These are phyloP conservation scores for Synanceia verrucosa DNA, from an alignment of 2,797 vertebrate species.

Conservation along the genomic window DNA sequence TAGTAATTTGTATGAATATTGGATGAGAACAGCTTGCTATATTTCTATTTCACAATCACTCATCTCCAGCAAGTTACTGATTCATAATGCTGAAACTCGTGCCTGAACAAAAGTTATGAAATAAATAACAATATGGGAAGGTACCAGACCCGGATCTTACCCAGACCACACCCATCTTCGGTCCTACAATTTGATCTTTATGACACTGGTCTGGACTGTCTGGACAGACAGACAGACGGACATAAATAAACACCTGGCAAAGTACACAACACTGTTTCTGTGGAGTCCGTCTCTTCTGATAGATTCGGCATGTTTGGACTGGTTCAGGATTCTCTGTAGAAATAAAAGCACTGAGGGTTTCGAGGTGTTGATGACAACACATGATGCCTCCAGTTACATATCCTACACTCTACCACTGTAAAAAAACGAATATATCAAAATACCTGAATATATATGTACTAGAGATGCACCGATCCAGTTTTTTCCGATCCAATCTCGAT, in stretches of 20 bases:
- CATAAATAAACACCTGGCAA: background rate
- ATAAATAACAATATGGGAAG: no score
- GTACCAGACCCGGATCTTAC: no score
- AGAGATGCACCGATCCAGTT: no score
- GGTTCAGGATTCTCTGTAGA: slow-evolving; percentile 10
- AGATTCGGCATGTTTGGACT: slow-evolving; percentile 18
- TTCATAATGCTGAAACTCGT: slow-evolving; percentile 1
- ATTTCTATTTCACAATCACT: slow-evolving; percentile 29
- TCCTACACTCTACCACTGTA: background rate
- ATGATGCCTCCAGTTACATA: slow-evolving; percentile 15
- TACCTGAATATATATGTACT: background rate
- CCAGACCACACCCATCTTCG: background rate
- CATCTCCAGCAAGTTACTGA: slow-evolving; percentile 8
- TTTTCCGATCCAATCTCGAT: no score
- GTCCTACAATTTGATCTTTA: background rate
- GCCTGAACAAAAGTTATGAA: slow-evolving; percentile 34
- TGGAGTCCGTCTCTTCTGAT: background rate
- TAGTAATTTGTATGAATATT: no score
- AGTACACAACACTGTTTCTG: background rate
- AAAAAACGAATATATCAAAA: background rate
- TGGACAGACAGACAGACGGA: background rate
- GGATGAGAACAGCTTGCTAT: no score
- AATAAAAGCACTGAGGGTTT: slow-evolving; percentile 22
- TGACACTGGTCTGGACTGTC: background rate
- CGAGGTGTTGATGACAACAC: slow-evolving; percentile 39